Conservation (phyloP, 53 echinoderm and acorn worm genomes). For the Stichopus horrens region DNA sequence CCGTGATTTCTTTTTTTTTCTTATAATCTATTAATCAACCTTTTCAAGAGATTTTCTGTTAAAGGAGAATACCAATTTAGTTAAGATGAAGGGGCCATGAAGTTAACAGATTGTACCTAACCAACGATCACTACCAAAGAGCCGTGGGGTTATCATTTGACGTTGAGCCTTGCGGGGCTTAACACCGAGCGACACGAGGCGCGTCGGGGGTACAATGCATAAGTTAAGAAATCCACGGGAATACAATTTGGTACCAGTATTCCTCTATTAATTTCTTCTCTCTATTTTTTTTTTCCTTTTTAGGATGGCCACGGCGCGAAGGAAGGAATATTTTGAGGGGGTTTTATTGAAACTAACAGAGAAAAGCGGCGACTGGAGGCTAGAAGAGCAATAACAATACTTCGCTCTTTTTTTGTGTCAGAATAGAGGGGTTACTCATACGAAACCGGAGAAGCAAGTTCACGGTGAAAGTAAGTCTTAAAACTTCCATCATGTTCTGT, state of each 20-base stretch:
- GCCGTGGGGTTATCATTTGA: constrained; percentile 37
- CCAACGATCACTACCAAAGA: background rate
- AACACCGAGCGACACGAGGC: constrained; percentile 31
- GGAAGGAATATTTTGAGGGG: background rate
- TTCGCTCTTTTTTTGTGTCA: background rate
- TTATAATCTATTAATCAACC: constrained; percentile 16
- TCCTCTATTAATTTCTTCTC: too few species aligned
- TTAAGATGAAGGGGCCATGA: constrained; percentile 21
- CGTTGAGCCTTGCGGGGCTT: constrained; percentile 1
- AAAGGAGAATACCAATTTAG: constrained; percentile 1
- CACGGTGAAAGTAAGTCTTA: too few species aligned
- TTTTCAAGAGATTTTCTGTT: background rate
- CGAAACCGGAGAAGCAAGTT: background rate
- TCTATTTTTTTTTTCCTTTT: background rate
- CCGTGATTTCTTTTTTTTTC: constrained; percentile 7
- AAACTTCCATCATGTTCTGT: too few species aligned
- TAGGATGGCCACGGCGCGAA: background rate
- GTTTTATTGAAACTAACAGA: too few species aligned
- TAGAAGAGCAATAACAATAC: background rate
- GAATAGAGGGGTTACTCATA: background rate
- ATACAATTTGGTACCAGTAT: background rate
- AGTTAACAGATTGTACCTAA: constrained; percentile 33
- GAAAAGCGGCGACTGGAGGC: background rate
- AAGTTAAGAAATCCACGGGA: background rate
- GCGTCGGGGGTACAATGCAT: background rate